Evolutionary conservation across 2,888 invertebrate genomes (phyloP), one percentile per base, ranked within the genome.

Genomic region (Ferdinandea cuprea): DNA sequence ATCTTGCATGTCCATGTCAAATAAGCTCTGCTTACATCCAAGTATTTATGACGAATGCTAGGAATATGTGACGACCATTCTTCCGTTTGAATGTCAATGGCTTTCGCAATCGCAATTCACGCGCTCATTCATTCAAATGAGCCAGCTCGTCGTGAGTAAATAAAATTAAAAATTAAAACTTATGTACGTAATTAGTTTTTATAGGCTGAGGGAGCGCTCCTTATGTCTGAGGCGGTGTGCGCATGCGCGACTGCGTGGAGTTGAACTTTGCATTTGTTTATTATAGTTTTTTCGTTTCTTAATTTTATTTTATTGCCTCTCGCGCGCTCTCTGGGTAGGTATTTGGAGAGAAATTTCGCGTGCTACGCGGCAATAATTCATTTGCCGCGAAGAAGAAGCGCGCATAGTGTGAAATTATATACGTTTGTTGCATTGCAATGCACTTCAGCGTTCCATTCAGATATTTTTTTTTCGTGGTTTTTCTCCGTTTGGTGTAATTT

Each of bases 361-460:
- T 84, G 84, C 44, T 65, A 25, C 59, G 42, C 69, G 42, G 84
- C 79, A 74, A 84, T 84, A 74, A 84, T 65, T 84, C 79, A 84
- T 73, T 69, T 28, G 25, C 42, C 40, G 69, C 58, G 50, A 72
- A 72, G 69, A 77, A 72, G 54, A 32, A 35, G 71, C 63, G 81
- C 85, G 86, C 77, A 85, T 81, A 85, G 86, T 86, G 86, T 86
- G 86, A 86, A 86, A 86, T 86, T 86, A 85, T 86, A 86, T 86
- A 85, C 81, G 72, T 84, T 81, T 73, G 78, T 68, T 85, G 80
- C 72, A 85, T 84, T 85, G 80, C 72, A 85, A 85, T 86, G 81
- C 76, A 76, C 76, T 76, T 61, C 71, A 63, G 76, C 71, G 81
- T 81, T 81, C 61, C 76, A 81, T 81, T 76, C 76, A 25, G 37